Percentiles rank a stretch among this genome's conserved stretches.
phyloP scores from a whole-genome alignment of 2,888 invertebrate genomes.

The Oasisia sp. region DNA sequence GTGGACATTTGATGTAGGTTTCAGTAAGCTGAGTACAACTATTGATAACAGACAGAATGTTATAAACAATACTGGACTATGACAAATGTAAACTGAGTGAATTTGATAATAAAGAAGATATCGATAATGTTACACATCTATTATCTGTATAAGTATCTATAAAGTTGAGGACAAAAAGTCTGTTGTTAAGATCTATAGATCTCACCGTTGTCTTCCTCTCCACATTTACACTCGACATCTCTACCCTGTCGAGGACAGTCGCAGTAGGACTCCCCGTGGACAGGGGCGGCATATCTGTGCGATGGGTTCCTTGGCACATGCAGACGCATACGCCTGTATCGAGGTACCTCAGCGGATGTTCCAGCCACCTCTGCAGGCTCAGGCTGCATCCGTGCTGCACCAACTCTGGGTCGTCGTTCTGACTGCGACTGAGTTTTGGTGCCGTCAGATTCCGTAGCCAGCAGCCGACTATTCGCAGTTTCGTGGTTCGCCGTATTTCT shows the following conservation, averaged over 20 bases:
- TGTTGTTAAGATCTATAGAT: background rate
- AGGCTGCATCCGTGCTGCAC: conserved; percentile 7
- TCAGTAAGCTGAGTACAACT: too few species aligned
- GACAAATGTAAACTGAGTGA: too few species aligned
- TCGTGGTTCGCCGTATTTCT: conserved; percentile 4
- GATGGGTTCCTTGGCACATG: conserved; percentile 18
- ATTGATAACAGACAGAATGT: too few species aligned
- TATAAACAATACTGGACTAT: too few species aligned
- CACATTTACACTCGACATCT: conserved; percentile 37
- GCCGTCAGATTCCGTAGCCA: conserved; percentile 4
- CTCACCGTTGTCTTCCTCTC: conserved; percentile 37
- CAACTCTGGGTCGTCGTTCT: background rate
- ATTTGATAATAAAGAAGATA: too few species aligned
- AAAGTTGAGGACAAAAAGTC: too few species aligned
- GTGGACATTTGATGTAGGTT: too few species aligned
- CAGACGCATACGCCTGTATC: background rate
- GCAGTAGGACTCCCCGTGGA: conserved; percentile 38
- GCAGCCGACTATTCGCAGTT: conserved; percentile 6
- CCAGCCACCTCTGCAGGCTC: background rate
- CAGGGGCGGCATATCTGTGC: conserved; percentile 22
- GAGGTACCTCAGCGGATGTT: background rate
- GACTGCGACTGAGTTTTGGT: background rate
- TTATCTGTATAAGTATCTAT: too few species aligned
- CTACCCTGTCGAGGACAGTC: conserved; percentile 31
- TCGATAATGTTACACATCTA: too few species aligned